A percentile compares a stretch with the other conserved stretches of the same genome.
Conservation (phyloP, 2,113 vertebrate species). For the Apteryx mantelli region DNA sequence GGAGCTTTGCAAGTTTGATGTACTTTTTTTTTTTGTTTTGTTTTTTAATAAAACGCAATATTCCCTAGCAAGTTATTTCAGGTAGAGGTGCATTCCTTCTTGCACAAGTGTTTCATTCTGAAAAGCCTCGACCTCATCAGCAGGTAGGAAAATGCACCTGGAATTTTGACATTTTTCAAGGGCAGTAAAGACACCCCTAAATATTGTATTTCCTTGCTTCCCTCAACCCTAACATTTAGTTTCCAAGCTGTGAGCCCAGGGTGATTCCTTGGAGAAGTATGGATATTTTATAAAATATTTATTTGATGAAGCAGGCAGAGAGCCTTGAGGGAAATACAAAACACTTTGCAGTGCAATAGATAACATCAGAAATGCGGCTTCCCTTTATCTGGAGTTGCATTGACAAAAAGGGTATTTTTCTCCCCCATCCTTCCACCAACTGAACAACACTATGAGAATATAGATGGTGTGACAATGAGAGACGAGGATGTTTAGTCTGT, state of each 20-base stretch:
- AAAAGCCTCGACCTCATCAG: neutral
- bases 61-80: neutral
- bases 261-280: conserved; percentile 31
- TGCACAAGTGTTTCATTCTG: neutral
- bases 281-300: conserved; percentile 2
- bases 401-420: neutral
- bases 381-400: neutral
- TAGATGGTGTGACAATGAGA: neutral
- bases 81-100: neutral
- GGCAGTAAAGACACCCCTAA: neutral
- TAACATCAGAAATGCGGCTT: conserved; percentile 25
- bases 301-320: neutral
- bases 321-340: conserved; percentile 24
- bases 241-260: neutral
- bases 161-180: neutral
- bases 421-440: neutral
- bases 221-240: neutral
- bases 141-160: neutral
- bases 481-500: neutral
- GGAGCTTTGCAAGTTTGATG: neutral
- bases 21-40: neutral
- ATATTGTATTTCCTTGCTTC: neutral
- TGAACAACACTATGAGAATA: neutral
- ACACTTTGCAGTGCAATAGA: neutral
- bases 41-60: neutral